A percentile compares a stretch with the other conserved stretches of the same genome.
phyloP scores from a whole-genome alignment of 2,888 invertebrate species.

The Seladonia tumulorum region DNA sequence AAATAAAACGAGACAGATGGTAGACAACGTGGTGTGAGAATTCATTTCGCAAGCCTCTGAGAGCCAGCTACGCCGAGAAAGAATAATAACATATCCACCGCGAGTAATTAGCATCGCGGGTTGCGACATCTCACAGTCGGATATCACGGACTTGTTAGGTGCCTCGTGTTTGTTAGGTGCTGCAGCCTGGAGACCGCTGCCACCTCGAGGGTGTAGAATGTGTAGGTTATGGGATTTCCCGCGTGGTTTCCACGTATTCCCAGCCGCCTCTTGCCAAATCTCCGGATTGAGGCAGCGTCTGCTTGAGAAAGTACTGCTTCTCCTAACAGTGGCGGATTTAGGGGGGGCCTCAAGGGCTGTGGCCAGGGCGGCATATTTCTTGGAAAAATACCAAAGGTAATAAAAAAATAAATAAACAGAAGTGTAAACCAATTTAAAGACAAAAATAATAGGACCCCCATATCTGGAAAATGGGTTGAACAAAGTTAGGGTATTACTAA shows the following conservation, averaged over 20 bases:
- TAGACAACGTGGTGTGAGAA: constrained; percentile 79
- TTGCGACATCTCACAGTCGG: constrained; percentile 73
- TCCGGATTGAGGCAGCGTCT: constrained; percentile 17
- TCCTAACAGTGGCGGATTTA: neutral
- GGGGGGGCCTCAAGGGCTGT: too few species aligned
- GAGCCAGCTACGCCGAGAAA: constrained; percentile 64
- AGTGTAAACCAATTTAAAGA: too few species aligned
- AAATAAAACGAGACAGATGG: constrained; percentile 77
- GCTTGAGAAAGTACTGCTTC: constrained; percentile 38
- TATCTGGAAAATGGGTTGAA: too few species aligned
- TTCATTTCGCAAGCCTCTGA: constrained; percentile 80
- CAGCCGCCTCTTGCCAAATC: constrained; percentile 45
- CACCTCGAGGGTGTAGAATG: constrained; percentile 73
- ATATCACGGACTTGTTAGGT: constrained; percentile 48
- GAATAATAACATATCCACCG: constrained; percentile 77
- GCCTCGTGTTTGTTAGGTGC: constrained; percentile 16
- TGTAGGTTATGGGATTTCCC: constrained; percentile 78
- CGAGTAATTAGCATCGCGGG: constrained; percentile 80
- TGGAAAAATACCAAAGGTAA: too few species aligned
- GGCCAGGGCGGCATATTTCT: too few species aligned
- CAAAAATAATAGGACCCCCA: too few species aligned
- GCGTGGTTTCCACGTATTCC: constrained; percentile 76
- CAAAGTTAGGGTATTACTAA: too few species aligned
- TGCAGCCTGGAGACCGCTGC: constrained; percentile 26
- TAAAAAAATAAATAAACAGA: too few species aligned